Evolutionary conservation across 2,113 vertebrate species (phyloP).

Genomic region (Seriola quinqueradiata): DNA sequence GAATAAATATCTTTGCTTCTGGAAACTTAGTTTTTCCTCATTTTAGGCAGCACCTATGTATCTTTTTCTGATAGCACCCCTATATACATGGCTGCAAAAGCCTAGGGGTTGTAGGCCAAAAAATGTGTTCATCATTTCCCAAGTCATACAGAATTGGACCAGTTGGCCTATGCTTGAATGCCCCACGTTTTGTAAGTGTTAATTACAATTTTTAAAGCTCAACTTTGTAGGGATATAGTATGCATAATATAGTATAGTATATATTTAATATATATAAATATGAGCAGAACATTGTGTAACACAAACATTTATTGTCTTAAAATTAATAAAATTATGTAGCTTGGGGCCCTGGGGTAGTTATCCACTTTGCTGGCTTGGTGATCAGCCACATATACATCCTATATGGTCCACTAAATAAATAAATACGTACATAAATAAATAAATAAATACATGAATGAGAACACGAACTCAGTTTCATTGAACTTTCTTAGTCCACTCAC

Average conservation of each 20-base stretch:
- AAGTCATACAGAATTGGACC: background rate
- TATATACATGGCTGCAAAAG: background rate
- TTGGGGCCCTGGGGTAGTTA: background rate
- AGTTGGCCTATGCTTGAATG: background rate
- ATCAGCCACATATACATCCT: too few species aligned
- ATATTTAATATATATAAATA: too few species aligned
- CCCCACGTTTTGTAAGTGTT: background rate
- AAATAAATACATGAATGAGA: background rate
- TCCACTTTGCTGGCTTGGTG: too few species aligned
- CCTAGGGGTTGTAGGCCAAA: background rate
- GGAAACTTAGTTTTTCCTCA: background rate
- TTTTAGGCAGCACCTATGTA: background rate
- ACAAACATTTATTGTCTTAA: too few species aligned
- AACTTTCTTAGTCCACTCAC: background rate
- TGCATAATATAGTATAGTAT: too few species aligned
- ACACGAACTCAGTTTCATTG: background rate
- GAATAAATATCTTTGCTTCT: background rate
- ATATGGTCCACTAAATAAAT: background rate
- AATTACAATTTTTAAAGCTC: background rate
- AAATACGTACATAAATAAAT: too few species aligned
- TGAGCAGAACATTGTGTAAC: too few species aligned
- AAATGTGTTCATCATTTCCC: background rate
- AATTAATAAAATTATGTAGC: too few species aligned
- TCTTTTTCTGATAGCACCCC: background rate
- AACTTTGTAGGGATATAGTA: too few species aligned